Base-by-base conservation (phyloP, 2,797 vertebrate species). In the Merluccius polli region DNA sequence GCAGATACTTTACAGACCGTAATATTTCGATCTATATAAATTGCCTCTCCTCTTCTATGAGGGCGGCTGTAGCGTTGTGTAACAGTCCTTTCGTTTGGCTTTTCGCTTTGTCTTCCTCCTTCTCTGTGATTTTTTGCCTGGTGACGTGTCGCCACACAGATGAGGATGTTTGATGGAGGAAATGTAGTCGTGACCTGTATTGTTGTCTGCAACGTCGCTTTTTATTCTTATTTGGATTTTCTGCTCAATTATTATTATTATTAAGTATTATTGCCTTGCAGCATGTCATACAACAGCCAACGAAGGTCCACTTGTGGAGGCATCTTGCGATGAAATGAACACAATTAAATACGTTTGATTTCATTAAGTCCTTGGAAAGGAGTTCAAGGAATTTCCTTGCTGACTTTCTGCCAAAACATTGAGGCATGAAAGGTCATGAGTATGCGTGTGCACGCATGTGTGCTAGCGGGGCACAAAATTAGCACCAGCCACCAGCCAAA, bases 181-280 rank as follows among this genome's bases (percentile, higher is more conserved):
- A 59, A 73, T 67, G 80, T 88, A 87, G 79, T 84, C 79, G 63
- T 67, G 31, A 30, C 41, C 36, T 78, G 78, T 52, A 79, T 84
- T 83, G 76, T 89, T 87, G 83, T 83, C 52, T 16, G 67, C 82
- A 70, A 38, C 81, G 84, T 89, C 88, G 87, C 87, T 90, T 88
- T 89, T 84, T 85, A n/a, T 84, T 73, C 83, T 80, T 83, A 79
- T 83, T 83, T 83, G n/a, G n/a, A n/a, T n/a, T n/a, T n/a, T n/a
- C n/a, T n/a, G n/a, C n/a, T n/a, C n/a, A n/a, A n/a, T n/a, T n/a
- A n/a, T n/a, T n/a, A n/a, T n/a, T n/a, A n/a, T n/a, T n/a, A n/a
- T n/a, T n/a, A n/a, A n/a, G 81, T 80, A 87, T 81, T 85, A 15
- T n/a, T 59, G 1, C 16, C 16, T 59, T 59, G 48, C 48, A 59